A percentile compares a stretch with the other conserved stretches of the same genome.
Conservation (phyloP, 2,888 invertebrate genomes). For the Ferdinandea cuprea region DNA sequence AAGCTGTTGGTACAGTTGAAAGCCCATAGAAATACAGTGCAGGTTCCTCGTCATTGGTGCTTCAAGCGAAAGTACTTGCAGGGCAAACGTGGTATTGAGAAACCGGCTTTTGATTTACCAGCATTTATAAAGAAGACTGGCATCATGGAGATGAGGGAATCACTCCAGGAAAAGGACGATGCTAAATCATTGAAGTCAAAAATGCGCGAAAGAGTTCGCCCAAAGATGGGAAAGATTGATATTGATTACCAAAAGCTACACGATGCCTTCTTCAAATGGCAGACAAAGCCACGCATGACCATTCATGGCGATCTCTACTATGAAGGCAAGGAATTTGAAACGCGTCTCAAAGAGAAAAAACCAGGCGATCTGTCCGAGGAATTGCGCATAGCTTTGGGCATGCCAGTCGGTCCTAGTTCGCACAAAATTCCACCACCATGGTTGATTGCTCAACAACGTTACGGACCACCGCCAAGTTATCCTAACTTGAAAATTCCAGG, state of each 20-base stretch:
- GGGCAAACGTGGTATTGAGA: constrained; percentile 99
- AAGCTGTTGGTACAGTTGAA: constrained; percentile 97
- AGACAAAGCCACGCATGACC: constrained; percentile 99
- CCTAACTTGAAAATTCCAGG: constrained; percentile 99
- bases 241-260: constrained; percentile 99
- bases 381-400: constrained; percentile 96
- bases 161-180: constrained; percentile 98
- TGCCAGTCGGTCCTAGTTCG: constrained; percentile 98
- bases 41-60: constrained; percentile 99
- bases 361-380: constrained; percentile 99
- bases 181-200: constrained; percentile 97
- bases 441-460: constrained; percentile 88
- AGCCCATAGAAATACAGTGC: constrained; percentile 98
- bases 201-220: constrained; percentile 97
- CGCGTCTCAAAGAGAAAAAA: constrained; percentile 98
- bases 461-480: constrained; percentile 99
- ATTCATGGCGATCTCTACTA: constrained; percentile 99
- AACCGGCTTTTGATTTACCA: constrained; percentile 98
- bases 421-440: constrained; percentile 96
- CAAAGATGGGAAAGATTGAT: constrained; percentile 99
- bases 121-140: constrained; percentile 99
- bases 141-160: constrained; percentile 99
- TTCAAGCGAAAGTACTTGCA: constrained; percentile 98
- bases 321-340: constrained; percentile 99
- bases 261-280: constrained; percentile 99